Base-by-base conservation (phyloP, 2,888 invertebrate genomes). In the Caenorhabditis virilis region DNA sequence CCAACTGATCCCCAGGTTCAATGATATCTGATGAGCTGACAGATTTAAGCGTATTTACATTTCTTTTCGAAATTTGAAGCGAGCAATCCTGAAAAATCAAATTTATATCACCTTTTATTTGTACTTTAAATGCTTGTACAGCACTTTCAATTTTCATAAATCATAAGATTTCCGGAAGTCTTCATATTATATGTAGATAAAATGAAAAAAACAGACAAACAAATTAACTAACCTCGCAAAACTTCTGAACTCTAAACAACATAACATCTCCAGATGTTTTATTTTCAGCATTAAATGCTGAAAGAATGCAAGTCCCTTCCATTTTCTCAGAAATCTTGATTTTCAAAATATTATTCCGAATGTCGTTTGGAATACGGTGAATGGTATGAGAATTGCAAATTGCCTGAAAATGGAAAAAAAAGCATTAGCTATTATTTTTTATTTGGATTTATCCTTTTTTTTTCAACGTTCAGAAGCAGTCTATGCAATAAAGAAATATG, bases 1-100 rank as follows among this genome's bases (percentile, higher is more conserved):
- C 66, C 35, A 70, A 50, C 9, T 20, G 33, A n/a, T 66, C 63
- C 4, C 70, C 66, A 1, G 70, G 70, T 35, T 53, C 51, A 38
- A 63, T 57, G 2, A 36, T 36, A 20, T 64, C 59, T 4, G 27
- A 13, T 11, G 36, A 5, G 11, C 5, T 36, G 15, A 36, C 5
- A 13, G 15, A n/a, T n/a, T n/a, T 7, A 7, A n/a, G 11, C 16
- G 9, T 4, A n/a, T n/a, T n/a, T 13, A 13, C n/a, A 13, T 36
- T 36, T 9, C 5, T 36, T 33, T 50, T 63, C 9, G 63, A 63
- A 11, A 63, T 38, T 63, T 55, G 53, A 39, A 63, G 41, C 15
- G 54, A 50, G 39, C 57, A 63, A 36, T 53, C 57, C 63, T 63
- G 46, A n/a, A n/a, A n/a, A n/a, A n/a, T n/a, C n/a, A n/a, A n/a